phyloP scores from a whole-genome alignment of 2,888 invertebrate species.

The Noctua pronuba region DNA sequence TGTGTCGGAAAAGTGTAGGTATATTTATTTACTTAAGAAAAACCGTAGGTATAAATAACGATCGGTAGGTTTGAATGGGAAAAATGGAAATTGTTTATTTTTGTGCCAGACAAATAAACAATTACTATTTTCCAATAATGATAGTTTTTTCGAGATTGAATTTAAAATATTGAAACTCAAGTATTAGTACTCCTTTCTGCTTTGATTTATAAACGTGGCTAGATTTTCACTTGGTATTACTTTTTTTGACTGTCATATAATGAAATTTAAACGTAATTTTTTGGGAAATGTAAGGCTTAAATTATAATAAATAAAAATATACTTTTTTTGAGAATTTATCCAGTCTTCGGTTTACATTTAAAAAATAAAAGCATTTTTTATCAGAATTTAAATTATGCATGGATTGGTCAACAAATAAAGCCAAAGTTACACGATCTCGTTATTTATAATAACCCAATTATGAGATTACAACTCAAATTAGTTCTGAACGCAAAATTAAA shows the following conservation, averaged over 20 bases:
- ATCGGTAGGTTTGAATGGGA: background rate
- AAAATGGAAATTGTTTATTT: background rate
- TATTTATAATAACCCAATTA: constrained; percentile 51
- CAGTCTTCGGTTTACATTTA: background rate
- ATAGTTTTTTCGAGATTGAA: background rate
- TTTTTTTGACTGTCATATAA: too few species aligned
- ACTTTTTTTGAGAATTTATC: background rate
- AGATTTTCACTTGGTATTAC: constrained; percentile 1
- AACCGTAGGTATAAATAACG: constrained; percentile 16
- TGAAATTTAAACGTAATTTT: too few species aligned
- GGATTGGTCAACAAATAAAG: constrained; percentile 9
- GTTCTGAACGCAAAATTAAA: constrained; percentile 45
- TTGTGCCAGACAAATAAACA: background rate
- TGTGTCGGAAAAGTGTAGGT: constrained; percentile 46
- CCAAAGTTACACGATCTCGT: constrained; percentile 31
- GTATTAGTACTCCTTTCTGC: background rate
- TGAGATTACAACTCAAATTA: constrained; percentile 24
- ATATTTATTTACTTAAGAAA: constrained; percentile 9
- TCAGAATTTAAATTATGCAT: constrained; percentile 4
- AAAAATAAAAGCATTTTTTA: background rate
- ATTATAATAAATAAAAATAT: too few species aligned
- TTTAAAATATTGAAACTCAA: background rate
- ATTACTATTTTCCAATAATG: too few species aligned
- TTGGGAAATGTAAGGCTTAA: too few species aligned
- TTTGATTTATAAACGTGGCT: background rate